phyloP scores from a whole-genome alignment of 2,888 invertebrate species.

The Teinopalpus imperialis region DNA sequence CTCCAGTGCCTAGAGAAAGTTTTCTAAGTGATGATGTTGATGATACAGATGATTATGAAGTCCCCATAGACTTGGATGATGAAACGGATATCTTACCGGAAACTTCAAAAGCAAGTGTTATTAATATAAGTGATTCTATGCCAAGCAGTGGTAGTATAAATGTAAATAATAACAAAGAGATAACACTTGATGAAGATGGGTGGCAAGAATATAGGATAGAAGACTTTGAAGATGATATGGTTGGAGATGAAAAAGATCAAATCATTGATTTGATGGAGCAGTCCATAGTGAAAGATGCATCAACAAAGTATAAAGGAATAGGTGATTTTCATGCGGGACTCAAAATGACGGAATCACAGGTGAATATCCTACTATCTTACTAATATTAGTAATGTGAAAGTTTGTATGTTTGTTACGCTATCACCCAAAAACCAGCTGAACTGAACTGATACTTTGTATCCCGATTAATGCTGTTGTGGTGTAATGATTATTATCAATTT shows the following conservation, averaged over 20 bases:
- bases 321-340: constrained; percentile 82
- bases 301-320: constrained; percentile 64
- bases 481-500: too few species aligned
- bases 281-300: constrained; percentile 37
- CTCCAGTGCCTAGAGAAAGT: constrained; percentile 43
- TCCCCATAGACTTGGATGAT: constrained; percentile 54
- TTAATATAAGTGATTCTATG: constrained; percentile 53
- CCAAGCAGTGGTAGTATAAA: constrained; percentile 43
- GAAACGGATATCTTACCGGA: constrained; percentile 45
- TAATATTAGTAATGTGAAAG: too few species aligned
- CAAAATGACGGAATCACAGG: constrained; percentile 86
- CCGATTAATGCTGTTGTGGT: too few species aligned
- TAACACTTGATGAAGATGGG: constrained; percentile 77
- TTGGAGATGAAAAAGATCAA: constrained; percentile 31
- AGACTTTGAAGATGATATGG: constrained; percentile 65
- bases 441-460: too few species aligned
- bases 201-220: constrained; percentile 78
- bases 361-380: too few species aligned
- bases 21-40: constrained; percentile 31
- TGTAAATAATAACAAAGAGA: constrained; percentile 43
- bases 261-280: constrained; percentile 56
- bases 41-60: constrained; percentile 44
- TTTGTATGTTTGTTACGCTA: too few species aligned
- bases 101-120: constrained; percentile 39
- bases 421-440: too few species aligned